Evolutionary conservation across 1,140 invertebrate species (phyloP).

Genomic region (Drosophila sulfurigaster): DNA sequence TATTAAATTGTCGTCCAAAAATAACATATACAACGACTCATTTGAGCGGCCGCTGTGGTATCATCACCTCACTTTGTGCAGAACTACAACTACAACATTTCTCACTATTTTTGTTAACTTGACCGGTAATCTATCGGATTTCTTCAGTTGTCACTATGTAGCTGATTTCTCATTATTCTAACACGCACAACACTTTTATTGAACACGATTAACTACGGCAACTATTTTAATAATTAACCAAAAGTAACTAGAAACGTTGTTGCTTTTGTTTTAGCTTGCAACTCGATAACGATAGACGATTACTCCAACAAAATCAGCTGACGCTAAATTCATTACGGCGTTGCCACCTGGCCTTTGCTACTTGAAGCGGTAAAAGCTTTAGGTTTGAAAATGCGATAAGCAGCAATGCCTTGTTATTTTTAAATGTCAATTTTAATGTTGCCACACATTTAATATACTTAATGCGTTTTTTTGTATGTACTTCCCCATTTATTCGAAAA

Average conservation of each 20-base stretch:
- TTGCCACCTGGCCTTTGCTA: slow-evolving; percentile 20
- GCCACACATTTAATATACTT: background rate
- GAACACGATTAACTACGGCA: slow-evolving; percentile 19
- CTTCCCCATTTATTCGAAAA: background rate
- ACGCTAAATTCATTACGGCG: background rate
- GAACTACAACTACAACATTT: slow-evolving; percentile 42
- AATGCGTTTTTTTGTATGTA: background rate
- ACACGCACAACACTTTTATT: slow-evolving; percentile 17
- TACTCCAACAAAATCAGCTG: slow-evolving; percentile 32
- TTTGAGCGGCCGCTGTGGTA: slow-evolving; percentile 49
- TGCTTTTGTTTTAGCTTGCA: slow-evolving; percentile 50
- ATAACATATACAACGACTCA: slow-evolving; percentile 73
- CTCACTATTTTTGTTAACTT: slow-evolving; percentile 9
- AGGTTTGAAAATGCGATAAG: slow-evolving; percentile 34
- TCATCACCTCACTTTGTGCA: slow-evolving; percentile 27
- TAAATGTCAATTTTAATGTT: background rate
- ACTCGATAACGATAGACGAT: slow-evolving; percentile 39
- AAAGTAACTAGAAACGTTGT: slow-evolving; percentile 44
- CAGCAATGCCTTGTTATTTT: background rate
- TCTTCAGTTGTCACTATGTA: background rate
- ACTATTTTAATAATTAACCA: slow-evolving; percentile 37
- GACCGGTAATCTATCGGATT: background rate
- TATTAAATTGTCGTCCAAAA: slow-evolving; percentile 75
- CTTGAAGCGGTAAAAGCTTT: slow-evolving; percentile 15
- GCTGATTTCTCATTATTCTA: background rate